These are phyloP conservation scores for Netelia inedita DNA, from an alignment of 2,888 invertebrate genomes.

Conservation along the genomic window DNA sequence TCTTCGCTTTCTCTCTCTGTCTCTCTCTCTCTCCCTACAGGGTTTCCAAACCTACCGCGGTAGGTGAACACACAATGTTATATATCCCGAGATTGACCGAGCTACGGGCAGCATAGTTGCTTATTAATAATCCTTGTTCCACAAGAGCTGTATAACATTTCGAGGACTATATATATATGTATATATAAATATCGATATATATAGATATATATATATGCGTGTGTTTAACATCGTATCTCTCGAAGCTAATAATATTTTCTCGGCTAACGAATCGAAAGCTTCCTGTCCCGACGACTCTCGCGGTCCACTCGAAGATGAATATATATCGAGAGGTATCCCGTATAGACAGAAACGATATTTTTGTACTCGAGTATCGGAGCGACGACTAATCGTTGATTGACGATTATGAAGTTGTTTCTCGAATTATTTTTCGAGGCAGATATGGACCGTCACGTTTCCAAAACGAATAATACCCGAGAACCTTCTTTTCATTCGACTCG, in stretches of 20 bases:
- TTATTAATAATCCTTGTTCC: conserved; percentile 55
- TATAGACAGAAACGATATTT: not conserved
- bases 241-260: conserved; percentile 35
- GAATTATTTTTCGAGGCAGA: not conserved
- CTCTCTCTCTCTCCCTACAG: conserved; percentile 17
- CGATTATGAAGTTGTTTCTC: not conserved
- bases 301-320: not conserved
- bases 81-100: conserved; percentile 12
- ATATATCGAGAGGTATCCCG: not conserved
- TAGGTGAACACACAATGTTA: conserved; percentile 59
- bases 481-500: not conserved
- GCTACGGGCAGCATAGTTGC: conserved; percentile 22
- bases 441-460: not conserved
- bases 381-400: conserved; percentile 18
- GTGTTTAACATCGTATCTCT: conserved; percentile 17
- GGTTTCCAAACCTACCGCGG: conserved; percentile 34
- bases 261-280: conserved; percentile 49
- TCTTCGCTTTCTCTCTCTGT: conserved; percentile 10
- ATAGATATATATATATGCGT: not conserved
- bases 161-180: not conserved
- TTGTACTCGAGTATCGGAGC: not conserved
- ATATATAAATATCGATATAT: conserved; percentile 21
- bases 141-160: conserved; percentile 6
- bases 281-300: conserved; percentile 2
- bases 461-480: no score